Conservation (phyloP, 2,888 invertebrate species). For the Drosophila helvetica region DNA sequence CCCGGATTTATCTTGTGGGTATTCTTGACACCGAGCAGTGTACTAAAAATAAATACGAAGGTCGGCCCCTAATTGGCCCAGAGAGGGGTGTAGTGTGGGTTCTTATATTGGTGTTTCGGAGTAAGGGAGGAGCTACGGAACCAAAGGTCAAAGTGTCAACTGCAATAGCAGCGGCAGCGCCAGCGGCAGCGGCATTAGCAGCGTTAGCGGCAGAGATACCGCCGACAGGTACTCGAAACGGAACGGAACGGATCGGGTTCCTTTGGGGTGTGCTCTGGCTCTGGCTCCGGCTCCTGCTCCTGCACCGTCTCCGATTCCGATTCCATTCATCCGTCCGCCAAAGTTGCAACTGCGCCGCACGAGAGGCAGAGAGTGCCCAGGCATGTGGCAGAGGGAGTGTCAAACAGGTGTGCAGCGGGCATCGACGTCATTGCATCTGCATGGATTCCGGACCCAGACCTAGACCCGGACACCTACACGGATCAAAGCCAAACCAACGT, state of each 20-base stretch:
- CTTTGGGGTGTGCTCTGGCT: background rate
- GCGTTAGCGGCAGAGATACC: conserved; percentile 1
- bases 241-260: background rate
- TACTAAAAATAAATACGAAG: conserved; percentile 80
- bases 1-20: conserved; percentile 76
- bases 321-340: background rate
- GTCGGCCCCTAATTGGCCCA: conserved; percentile 54
- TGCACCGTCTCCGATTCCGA: background rate
- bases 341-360: background rate
- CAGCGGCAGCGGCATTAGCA: conserved; percentile 19
- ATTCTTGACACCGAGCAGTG: conserved; percentile 6
- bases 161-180: conserved; percentile 18
- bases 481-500: background rate
- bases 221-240: background rate
- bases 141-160: conserved; percentile 70
- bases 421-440: conserved; percentile 72
- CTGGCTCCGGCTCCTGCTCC: background rate
- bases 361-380: background rate
- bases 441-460: conserved; percentile 17
- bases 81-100: background rate
- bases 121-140: conserved; percentile 16
- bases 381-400: conserved; percentile 51
- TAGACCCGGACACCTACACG: conserved; percentile 1
- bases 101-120: background rate
- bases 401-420: conserved; percentile 68